Evolutionary conservation across 2,888 invertebrate species (phyloP).

Genomic region (Cyclophora albipunctata): DNA sequence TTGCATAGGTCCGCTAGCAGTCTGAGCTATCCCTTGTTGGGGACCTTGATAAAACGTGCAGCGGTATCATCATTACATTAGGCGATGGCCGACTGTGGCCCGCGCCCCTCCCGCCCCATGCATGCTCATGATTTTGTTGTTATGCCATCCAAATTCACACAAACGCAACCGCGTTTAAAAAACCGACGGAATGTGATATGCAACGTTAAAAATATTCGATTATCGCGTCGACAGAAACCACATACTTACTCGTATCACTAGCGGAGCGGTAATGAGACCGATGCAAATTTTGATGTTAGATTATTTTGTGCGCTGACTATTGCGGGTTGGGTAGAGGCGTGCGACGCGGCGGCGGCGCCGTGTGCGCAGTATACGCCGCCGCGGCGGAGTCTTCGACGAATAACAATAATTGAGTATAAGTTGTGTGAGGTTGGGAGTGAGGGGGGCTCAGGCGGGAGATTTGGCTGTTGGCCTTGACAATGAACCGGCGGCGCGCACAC

Average conservation of each 20-base stretch:
- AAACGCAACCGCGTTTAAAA: constrained; percentile 30
- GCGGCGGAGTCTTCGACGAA: constrained; percentile 47
- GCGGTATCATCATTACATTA: constrained; percentile 9
- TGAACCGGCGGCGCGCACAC: constrained; percentile 72
- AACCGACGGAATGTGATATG: constrained; percentile 48
- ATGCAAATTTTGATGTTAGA: constrained; percentile 22
- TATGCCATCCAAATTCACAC: constrained; percentile 29
- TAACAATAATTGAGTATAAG: constrained; percentile 54
- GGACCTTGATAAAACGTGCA: constrained; percentile 26
- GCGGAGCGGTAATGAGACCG: constrained; percentile 23
- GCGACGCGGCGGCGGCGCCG: constrained; percentile 26
- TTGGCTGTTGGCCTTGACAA: constrained; percentile 74
- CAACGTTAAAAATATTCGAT: constrained; percentile 54
- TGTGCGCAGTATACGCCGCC: constrained; percentile 39
- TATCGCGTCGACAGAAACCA: constrained; percentile 42
- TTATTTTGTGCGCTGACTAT: constrained; percentile 31
- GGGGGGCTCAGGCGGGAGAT: constrained; percentile 63
- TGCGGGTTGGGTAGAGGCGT: constrained; percentile 31
- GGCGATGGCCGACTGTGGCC: constrained; percentile 19
- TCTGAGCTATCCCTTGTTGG: constrained; percentile 18
- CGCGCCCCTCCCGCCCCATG: constrained; percentile 8
- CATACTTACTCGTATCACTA: constrained; percentile 30
- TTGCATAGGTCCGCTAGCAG: constrained; percentile 29
- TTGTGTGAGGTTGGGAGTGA: constrained; percentile 42
- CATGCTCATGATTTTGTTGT: constrained; percentile 23